Percentiles rank a stretch among this genome's conserved stretches.
Evolutionary conservation across 2,888 invertebrate genomes (phyloP).

Genomic region (Machimus atricapillus): DNA sequence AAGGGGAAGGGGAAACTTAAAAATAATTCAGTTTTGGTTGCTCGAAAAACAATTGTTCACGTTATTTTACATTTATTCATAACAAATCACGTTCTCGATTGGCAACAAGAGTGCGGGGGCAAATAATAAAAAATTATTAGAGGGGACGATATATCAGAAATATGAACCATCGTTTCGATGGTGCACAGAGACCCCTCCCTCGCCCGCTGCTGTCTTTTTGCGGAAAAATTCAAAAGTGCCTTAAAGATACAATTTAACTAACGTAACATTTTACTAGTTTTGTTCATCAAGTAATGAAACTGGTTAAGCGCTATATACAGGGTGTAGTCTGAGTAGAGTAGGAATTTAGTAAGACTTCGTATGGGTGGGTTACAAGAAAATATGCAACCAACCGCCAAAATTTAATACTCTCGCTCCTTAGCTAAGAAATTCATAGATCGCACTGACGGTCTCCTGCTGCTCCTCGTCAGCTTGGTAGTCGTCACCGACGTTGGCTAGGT

Average conservation of each 20-base stretch:
- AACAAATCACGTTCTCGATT: background rate
- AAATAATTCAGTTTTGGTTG: background rate
- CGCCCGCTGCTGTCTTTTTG: background rate
- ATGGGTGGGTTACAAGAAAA: conserved; percentile 6
- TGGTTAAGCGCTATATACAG: conserved; percentile 19
- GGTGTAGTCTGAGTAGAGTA: conserved; percentile 13
- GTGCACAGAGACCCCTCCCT: background rate
- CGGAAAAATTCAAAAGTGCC: background rate
- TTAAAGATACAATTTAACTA: conserved; percentile 38
- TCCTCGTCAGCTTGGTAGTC: background rate
- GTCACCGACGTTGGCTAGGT: background rate
- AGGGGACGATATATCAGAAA: background rate
- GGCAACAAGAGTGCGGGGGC: background rate
- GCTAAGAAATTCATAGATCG: conserved; percentile 42
- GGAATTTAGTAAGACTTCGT: background rate
- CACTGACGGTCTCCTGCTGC: conserved; percentile 17
- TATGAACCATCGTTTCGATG: background rate
- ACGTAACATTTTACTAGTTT: conserved; percentile 34
- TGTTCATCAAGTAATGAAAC: conserved; percentile 15
- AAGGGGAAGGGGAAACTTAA: background rate
- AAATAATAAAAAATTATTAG: background rate
- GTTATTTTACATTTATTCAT: background rate
- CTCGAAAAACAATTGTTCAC: background rate
- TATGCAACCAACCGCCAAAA: background rate
- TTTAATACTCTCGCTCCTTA: conserved; percentile 24